Evolutionary conservation across 2,113 vertebrate genomes (phyloP).

Genomic region (Octodon degus): DNA sequence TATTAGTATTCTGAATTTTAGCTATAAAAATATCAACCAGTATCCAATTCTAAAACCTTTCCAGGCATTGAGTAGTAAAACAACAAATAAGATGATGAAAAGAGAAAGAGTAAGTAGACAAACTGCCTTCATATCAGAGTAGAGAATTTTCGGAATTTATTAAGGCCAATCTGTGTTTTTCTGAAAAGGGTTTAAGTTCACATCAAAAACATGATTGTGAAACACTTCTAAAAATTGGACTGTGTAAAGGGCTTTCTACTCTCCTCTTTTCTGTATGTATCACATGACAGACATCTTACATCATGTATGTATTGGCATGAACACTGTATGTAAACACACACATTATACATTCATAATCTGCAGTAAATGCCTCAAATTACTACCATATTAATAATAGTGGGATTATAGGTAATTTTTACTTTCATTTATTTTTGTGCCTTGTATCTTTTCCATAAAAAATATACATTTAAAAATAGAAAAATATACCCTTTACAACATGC

Average conservation of each 20-base stretch:
- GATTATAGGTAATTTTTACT: background rate
- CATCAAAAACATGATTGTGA: background rate
- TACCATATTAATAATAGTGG: background rate
- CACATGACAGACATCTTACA: background rate
- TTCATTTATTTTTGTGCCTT: conserved; percentile 7
- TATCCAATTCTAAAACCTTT: background rate
- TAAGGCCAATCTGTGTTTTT: background rate
- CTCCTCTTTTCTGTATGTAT: background rate
- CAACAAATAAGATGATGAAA: background rate
- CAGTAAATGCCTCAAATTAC: background rate
- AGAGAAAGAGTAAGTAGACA: background rate
- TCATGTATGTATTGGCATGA: background rate
- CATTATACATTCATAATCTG: background rate
- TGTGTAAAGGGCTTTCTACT: background rate
- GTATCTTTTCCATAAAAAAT: background rate
- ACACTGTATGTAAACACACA: background rate
- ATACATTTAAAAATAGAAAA: background rate
- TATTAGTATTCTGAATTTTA: background rate
- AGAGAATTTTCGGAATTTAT: conserved; percentile 56
- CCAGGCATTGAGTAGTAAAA: background rate
- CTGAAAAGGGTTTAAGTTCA: conserved; percentile 42
- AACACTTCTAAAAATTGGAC: background rate
- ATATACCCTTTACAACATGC: background rate
- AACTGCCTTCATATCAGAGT: conserved; percentile 18
- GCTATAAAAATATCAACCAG: background rate